Base-by-base conservation (phyloP, 2,113 vertebrate species). In the Sula dactylatra region DNA sequence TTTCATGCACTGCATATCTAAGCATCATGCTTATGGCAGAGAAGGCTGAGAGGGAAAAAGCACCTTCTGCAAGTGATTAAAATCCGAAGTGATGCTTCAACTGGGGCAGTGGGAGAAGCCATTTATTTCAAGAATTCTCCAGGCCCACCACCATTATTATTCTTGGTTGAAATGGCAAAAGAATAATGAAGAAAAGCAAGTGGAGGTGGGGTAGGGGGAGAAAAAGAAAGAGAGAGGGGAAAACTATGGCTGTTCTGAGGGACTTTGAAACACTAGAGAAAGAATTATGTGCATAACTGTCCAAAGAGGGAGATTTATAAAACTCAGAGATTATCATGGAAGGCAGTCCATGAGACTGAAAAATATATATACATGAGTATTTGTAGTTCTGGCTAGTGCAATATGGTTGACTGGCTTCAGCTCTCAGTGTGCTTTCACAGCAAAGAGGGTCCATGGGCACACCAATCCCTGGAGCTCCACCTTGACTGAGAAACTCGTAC, bases 401-500 rank as follows among this genome's bases (percentile, higher is more conserved):
- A 31, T 11, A 7, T 19, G 7, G 11, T 5, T 22, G 26, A 29
- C 6, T 32, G 34, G 9, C 24, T 81, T 70, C 65, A 47, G 10
- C 9, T 13, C 20, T 44, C 27, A 6, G 12, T 10, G 32, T 25
- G 6, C 40, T 79, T 66, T 70, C 45, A 19, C 34, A 36, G 7
- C 58, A 77, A 34, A 58, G 36, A 54, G 2, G 11, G 3, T 0
- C 34, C 3, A 0, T 2, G 26, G 17, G 13, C 42, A 49, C 4
- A 0, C 6, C 17, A 38, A 21, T 19, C 16, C 16, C 27, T 21
- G 7, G 31, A 52, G 31, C 6, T 55, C 14, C 52, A 59, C 20
- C 19, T 5, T 1, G 40, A 22, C 2, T 17, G 22, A 58, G 31
- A 49, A 31, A 2, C 13, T 2, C 5, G 1, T 2, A 1, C 18